Conservation (phyloP, 2,113 vertebrate genomes). For the Tragelaphus imberbis region DNA sequence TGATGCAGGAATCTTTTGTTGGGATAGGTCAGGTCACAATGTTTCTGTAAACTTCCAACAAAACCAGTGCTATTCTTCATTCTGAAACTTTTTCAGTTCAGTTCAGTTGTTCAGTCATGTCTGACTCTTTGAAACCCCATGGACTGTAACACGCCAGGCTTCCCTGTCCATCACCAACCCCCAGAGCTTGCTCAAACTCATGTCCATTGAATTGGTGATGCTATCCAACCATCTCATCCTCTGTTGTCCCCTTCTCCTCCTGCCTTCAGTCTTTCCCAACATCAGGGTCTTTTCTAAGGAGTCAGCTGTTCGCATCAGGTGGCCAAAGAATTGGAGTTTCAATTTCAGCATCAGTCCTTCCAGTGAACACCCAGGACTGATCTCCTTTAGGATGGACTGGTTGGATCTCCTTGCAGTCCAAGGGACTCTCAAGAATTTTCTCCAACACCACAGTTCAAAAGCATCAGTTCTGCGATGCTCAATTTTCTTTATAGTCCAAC, state of each 20-base stretch:
- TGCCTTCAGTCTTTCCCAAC: background rate
- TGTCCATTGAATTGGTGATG: background rate
- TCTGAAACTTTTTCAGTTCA: background rate
- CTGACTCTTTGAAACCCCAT: background rate
- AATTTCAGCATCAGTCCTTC: background rate
- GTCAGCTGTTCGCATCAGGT: background rate
- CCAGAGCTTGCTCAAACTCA: background rate
- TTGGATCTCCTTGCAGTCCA: background rate
- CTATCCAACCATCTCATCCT: background rate
- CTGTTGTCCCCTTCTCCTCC: background rate
- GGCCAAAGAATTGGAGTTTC: background rate
- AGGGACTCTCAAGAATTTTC: background rate
- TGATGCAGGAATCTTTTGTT: background rate
- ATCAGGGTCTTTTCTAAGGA: background rate
- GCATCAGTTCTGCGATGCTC: rapidly evolving
- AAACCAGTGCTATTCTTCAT: background rate
- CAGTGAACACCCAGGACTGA: background rate
- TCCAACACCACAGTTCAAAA: background rate
- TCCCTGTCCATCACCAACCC: background rate
- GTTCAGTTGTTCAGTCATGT: background rate
- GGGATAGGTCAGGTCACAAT: background rate
- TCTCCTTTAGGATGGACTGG: background rate
- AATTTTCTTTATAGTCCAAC: background rate
- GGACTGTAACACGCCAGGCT: rapidly evolving
- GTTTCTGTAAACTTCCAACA: background rate